Percentiles rank a stretch among this genome's conserved stretches.
These are phyloP conservation scores for Crossocerus cetratus DNA, from an alignment of 2,888 invertebrate species.

Conservation along the genomic window DNA sequence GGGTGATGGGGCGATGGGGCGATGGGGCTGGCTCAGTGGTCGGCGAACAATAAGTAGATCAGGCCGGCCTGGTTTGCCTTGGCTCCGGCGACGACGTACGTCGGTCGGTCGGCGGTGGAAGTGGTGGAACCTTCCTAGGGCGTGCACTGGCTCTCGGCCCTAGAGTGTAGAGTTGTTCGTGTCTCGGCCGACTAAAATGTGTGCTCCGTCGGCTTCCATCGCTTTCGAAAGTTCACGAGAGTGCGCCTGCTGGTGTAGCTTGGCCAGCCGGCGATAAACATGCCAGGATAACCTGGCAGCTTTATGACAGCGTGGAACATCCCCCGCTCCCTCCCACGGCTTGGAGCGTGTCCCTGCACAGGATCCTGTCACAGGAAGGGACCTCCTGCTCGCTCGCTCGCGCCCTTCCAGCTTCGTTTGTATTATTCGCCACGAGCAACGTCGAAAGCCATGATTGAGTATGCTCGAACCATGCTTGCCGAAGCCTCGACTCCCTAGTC, in stretches of 20 bases:
- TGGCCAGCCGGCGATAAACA: constrained; percentile 42
- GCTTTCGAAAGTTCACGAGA: constrained; percentile 35
- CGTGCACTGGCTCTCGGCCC: background rate
- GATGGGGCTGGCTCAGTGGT: background rate
- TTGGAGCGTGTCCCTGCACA: background rate
- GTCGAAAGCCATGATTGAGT: no score
- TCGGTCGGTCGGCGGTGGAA: background rate
- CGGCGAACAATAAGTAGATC: background rate
- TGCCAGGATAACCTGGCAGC: constrained; percentile 44
- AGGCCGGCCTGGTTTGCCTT: background rate
- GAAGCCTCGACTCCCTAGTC: no score
- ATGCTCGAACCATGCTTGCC: no score
- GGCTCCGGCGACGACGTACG: background rate
- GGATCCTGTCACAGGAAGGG: no score
- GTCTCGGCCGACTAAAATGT: constrained; percentile 13
- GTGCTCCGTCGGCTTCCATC: constrained; percentile 20
- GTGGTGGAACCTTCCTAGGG: background rate
- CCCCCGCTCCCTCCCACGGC: constrained; percentile 1
- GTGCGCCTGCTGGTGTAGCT: constrained; percentile 14
- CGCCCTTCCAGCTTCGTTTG: no score
- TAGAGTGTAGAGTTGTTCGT: no score
- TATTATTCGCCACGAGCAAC: no score
- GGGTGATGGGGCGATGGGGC: no score
- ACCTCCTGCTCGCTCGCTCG: no score
- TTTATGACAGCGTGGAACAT: constrained; percentile 48